These are phyloP conservation scores for Pangasius djambal DNA, from an alignment of 2,797 vertebrate species.

Conservation along the genomic window DNA sequence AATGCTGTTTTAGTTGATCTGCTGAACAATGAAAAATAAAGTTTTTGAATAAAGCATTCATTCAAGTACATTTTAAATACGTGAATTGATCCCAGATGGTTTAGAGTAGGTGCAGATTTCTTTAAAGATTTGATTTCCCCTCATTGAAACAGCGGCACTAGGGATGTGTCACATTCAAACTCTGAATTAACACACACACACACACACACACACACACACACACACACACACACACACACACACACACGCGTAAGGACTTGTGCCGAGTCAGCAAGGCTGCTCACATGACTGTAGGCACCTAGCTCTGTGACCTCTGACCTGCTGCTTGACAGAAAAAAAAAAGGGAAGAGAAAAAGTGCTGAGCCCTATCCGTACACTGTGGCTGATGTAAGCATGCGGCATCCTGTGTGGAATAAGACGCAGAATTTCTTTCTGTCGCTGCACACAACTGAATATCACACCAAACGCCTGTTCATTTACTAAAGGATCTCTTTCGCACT, in stretches of 20 bases:
- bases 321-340: constrained; percentile 61
- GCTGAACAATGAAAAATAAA: background rate
- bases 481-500: background rate
- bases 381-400: constrained; percentile 55
- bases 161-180: background rate
- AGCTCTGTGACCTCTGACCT: constrained; percentile 70
- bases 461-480: background rate
- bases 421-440: background rate
- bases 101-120: background rate
- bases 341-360: constrained; percentile 55
- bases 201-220: too few species aligned
- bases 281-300: constrained; percentile 72
- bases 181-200: background rate
- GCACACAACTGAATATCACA: background rate
- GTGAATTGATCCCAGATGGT: background rate
- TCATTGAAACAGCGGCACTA: background rate
- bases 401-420: constrained; percentile 56
- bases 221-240: too few species aligned
- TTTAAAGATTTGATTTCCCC: background rate
- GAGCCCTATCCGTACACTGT: constrained; percentile 61
- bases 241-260: background rate
- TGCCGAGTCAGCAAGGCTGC: constrained; percentile 61
- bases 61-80: background rate
- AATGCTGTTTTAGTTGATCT: background rate
- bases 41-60: background rate